A percentile compares a stretch with the other conserved stretches of the same genome.
phyloP scores from a whole-genome alignment of 2,888 invertebrate genomes.

The Phortica okadai region DNA sequence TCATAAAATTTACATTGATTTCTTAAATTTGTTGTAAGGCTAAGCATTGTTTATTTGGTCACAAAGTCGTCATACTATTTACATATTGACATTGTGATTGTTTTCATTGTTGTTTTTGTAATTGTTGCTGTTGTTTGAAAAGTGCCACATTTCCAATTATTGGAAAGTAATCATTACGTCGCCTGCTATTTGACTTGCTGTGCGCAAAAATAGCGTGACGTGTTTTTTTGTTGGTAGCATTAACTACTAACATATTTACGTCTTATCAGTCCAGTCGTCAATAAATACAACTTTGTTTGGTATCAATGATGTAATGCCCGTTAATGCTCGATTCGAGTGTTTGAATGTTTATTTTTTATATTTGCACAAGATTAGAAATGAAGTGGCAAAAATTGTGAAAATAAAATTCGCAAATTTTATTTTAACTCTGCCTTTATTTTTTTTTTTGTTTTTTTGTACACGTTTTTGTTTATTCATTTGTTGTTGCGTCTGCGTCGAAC shows the following conservation, averaged over 20 bases:
- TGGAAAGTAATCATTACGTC: neutral
- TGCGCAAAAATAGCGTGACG: neutral
- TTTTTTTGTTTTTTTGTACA: too few species aligned
- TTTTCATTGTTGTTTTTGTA: slow-evolving; percentile 3
- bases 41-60: neutral
- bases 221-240: neutral
- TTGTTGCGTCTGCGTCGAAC: too few species aligned
- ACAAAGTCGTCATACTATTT: neutral
- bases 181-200: neutral
- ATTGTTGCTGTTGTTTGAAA: neutral
- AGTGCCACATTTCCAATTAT: neutral
- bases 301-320: slow-evolving; percentile 15
- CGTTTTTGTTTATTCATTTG: too few species aligned
- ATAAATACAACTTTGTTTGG: neutral
- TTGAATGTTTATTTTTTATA: neutral
- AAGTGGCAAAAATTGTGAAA: neutral
- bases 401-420: too few species aligned
- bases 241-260: neutral
- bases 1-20: too few species aligned
- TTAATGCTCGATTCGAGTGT: slow-evolving; percentile 1
- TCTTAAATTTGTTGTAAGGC: too few species aligned
- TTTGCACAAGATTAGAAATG: neutral
- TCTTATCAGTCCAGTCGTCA: slow-evolving; percentile 3
- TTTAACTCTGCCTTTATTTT: too few species aligned
- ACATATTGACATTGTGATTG: slow-evolving; percentile 10